These are phyloP conservation scores for Lapara coniferarum DNA, from an alignment of 2,888 invertebrate genomes.

Conservation along the genomic window DNA sequence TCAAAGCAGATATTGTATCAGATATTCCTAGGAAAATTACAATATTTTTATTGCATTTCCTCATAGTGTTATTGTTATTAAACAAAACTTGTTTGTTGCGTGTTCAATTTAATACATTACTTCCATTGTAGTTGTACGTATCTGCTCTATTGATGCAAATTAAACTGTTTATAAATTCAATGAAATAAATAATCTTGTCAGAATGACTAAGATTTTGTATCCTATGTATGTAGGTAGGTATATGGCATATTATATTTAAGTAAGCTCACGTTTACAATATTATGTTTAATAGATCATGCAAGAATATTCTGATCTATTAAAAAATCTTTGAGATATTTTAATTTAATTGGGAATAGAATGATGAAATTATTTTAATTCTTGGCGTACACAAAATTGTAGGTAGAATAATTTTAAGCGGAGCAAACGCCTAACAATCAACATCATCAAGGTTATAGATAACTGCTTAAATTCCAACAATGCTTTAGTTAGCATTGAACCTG, in stretches of 20 bases:
- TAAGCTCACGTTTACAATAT: not conserved
- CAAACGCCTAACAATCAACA: too few species aligned
- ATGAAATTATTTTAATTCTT: too few species aligned
- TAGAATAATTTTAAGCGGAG: too few species aligned
- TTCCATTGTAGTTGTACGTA: not conserved
- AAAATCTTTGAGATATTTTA: too few species aligned
- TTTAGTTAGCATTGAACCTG: too few species aligned
- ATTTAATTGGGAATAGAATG: too few species aligned
- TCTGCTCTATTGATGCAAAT: conserved; percentile 9
- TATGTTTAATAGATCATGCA: too few species aligned
- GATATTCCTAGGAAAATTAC: conserved; percentile 1
- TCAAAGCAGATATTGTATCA: not conserved
- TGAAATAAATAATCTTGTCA: not conserved
- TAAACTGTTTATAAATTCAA: not conserved
- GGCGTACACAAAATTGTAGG: too few species aligned
- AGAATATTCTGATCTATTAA: too few species aligned
- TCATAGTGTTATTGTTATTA: not conserved
- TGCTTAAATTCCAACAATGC: too few species aligned
- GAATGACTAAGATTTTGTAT: not conserved
- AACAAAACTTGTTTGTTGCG: not conserved
- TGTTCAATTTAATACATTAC: not conserved
- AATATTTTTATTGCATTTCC: conserved; percentile 1
- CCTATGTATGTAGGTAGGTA: not conserved
- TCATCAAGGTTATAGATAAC: too few species aligned
- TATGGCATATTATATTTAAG: not conserved